Conservation (phyloP, 2,888 invertebrate species). For the Oscheius sp. region DNA sequence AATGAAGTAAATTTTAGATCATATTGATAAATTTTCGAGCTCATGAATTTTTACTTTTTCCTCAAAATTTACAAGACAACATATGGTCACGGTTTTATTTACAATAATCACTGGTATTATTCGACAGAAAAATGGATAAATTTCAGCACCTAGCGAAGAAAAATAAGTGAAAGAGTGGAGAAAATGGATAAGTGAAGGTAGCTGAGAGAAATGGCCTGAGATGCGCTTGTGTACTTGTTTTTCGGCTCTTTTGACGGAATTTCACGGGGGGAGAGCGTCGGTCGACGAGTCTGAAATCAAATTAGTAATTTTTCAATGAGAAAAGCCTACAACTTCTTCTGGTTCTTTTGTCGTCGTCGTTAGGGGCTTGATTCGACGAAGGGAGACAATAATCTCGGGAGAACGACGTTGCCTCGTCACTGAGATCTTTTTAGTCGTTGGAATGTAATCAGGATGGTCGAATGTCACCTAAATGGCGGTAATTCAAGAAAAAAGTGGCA, state of each 20-base stretch:
- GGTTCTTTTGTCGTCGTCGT: neutral
- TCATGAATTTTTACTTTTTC: no score
- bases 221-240: no score
- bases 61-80: no score
- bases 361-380: constrained; percentile 10
- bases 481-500: constrained; percentile 10
- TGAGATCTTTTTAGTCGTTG: constrained; percentile 45
- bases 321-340: neutral
- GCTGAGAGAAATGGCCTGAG: no score
- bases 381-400: constrained; percentile 33
- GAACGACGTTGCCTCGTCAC: constrained; percentile 48
- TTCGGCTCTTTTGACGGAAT: neutral
- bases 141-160: no score
- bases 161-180: no score
- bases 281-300: neutral
- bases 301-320: neutral
- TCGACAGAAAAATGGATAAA: no score
- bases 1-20: no score
- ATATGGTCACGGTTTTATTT: no score
- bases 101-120: no score
- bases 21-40: no score
- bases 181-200: no score
- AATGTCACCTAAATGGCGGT: constrained; percentile 56
- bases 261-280: neutral
- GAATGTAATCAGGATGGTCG: constrained; percentile 59